Evolutionary conservation across 2,888 invertebrate species (phyloP).

Genomic region (Polydrusus tereticollis): DNA sequence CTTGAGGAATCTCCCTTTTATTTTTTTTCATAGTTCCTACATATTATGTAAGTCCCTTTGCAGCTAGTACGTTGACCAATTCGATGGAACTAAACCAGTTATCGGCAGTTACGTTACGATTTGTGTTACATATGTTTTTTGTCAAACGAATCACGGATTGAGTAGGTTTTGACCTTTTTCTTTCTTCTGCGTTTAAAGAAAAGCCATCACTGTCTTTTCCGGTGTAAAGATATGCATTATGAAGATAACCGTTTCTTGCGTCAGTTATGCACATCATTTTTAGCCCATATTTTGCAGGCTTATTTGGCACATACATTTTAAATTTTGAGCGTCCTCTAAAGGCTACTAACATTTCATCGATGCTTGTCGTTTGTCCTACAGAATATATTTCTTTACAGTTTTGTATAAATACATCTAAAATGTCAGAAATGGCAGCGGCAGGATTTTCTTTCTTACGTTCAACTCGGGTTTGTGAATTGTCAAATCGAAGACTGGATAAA

Average conservation of each 20-base stretch:
- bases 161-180: conserved; percentile 55
- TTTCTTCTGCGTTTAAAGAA: conserved; percentile 52
- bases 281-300: conserved; percentile 26
- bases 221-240: conserved; percentile 54
- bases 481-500: neutral
- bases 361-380: neutral
- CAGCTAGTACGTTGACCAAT: conserved; percentile 38
- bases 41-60: no score
- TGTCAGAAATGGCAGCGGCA: neutral
- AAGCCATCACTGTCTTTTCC: conserved; percentile 57
- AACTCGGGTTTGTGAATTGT: neutral
- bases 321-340: conserved; percentile 10
- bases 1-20: no score
- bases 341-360: conserved; percentile 19
- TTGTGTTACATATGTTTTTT: conserved; percentile 54
- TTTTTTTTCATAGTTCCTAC: no score
- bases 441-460: neutral
- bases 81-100: conserved; percentile 59
- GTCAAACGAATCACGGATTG: conserved; percentile 55
- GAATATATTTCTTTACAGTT: neutral
- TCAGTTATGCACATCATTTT: conserved; percentile 55
- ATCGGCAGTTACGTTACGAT: conserved; percentile 57
- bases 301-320: conserved; percentile 17
- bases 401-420: conserved; percentile 10
- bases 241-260: conserved; percentile 50